Evolutionary conservation across 2,888 invertebrate species (phyloP).

Genomic region (Azorinus chamasolen): DNA sequence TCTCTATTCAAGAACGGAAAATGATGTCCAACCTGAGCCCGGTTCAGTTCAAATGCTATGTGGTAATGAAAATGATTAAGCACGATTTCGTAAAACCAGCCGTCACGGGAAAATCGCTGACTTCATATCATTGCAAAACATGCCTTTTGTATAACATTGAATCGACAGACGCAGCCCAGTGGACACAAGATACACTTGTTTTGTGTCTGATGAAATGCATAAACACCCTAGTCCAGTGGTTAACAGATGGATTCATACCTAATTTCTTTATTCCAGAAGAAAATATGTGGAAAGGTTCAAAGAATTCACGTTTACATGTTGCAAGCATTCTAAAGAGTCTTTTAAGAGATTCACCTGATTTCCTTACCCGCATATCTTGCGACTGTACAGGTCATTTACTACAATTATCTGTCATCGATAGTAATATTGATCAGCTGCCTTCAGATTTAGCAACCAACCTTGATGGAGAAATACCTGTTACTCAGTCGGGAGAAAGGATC

Average conservation of each 20-base stretch:
- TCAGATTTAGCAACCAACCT: too few relatives aligned
- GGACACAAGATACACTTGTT: conserved; percentile 17
- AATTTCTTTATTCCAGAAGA: conserved; percentile 34
- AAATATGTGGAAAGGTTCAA: conserved; percentile 29
- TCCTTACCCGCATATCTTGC: neutral
- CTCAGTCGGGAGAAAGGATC: too few relatives aligned
- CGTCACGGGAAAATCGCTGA: conserved; percentile 16
- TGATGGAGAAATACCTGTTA: too few relatives aligned
- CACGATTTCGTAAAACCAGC: conserved; percentile 16
- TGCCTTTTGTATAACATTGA: conserved; percentile 27
- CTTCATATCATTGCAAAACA: conserved; percentile 43
- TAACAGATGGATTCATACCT: conserved; percentile 16
- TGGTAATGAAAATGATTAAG: conserved; percentile 29
- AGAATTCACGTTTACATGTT: neutral
- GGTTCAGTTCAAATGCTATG: conserved; percentile 31
- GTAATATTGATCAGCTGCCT: too few relatives aligned
- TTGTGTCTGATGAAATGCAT: conserved; percentile 16
- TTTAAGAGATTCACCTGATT: conserved; percentile 1
- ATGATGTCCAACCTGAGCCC: conserved; percentile 19
- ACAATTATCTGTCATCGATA: too few relatives aligned
- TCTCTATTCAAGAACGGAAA: conserved; percentile 27
- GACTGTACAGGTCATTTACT: neutral
- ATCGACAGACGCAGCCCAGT: neutral
- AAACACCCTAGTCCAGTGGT: neutral
- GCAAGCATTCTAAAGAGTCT: neutral